Evolutionary conservation across 1,140 invertebrate species (phyloP).

Genomic region (Bombyx mandarina): DNA sequence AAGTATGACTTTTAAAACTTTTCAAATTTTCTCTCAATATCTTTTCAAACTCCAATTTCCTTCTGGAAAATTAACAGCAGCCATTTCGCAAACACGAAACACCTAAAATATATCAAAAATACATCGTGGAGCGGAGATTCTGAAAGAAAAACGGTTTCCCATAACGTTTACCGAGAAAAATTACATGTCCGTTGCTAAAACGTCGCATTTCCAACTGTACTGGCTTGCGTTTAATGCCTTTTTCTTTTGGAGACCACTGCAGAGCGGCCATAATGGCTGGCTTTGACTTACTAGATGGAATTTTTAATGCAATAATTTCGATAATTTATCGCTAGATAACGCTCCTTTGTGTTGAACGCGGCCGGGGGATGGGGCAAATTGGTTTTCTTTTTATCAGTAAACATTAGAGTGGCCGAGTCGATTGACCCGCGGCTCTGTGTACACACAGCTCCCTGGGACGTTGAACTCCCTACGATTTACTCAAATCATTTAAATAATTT

Average conservation of each 20-base stretch:
- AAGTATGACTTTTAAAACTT: too few species aligned
- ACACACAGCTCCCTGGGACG: conserved; percentile 5
- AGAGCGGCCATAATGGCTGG: conserved; percentile 57
- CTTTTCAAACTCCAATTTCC: background rate
- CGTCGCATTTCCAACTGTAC: background rate
- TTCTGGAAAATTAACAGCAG: background rate
- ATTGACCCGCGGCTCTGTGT: conserved; percentile 30
- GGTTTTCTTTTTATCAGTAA: conserved; percentile 50
- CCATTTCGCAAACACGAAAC: conserved; percentile 5
- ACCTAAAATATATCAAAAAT: conserved; percentile 19
- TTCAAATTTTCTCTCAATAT: background rate
- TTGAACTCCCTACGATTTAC: too few species aligned
- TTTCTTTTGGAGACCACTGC: background rate
- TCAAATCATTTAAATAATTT: too few species aligned
- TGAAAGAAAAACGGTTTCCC: conserved; percentile 29
- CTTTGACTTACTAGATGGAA: conserved; percentile 77
- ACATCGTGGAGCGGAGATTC: conserved; percentile 6
- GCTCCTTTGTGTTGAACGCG: conserved; percentile 42
- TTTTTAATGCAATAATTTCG: conserved; percentile 79
- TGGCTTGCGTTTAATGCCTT: background rate
- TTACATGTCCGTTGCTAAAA: conserved; percentile 12
- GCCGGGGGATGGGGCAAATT: conserved; percentile 30
- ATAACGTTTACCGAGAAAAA: conserved; percentile 31
- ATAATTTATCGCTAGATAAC: conserved; percentile 75
- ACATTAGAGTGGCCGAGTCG: conserved; percentile 31